Evolutionary conservation across 2,888 invertebrate genomes (phyloP).

Genomic region (Orthonychiurus folsomi): DNA sequence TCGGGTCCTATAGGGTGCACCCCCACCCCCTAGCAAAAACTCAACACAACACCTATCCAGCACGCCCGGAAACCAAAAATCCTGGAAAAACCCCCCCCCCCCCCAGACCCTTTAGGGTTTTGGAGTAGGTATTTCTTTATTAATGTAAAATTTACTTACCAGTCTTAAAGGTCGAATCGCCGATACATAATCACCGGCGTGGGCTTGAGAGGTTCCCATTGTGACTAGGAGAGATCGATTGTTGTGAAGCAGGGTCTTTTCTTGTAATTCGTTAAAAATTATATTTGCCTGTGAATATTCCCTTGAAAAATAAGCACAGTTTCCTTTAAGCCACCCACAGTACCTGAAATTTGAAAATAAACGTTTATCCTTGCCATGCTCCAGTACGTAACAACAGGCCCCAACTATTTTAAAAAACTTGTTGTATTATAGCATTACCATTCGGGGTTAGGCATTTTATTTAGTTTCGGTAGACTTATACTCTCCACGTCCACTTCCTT

Average conservation of each 20-base stretch:
- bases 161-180: slow-evolving; percentile 50
- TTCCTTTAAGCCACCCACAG: slow-evolving; percentile 6
- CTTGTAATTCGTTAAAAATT: not conserved
- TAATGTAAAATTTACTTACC: slow-evolving; percentile 40
- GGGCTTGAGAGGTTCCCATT: slow-evolving; percentile 64
- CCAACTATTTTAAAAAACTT: too few relatives aligned
- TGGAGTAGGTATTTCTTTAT: not conserved
- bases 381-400: not conserved
- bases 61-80: too few relatives aligned
- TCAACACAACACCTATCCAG: too few relatives aligned
- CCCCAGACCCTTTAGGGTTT: too few relatives aligned
- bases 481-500: slow-evolving; percentile 66
- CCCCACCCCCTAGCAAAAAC: too few relatives aligned
- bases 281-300: not conserved
- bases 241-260: not conserved
- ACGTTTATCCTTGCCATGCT: not conserved
- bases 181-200: slow-evolving; percentile 59
- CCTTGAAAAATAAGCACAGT: not conserved
- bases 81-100: too few relatives aligned
- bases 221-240: slow-evolving; percentile 59
- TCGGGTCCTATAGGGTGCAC: too few relatives aligned
- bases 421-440: slow-evolving; percentile 46
- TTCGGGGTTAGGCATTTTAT: slow-evolving; percentile 45
- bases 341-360: slow-evolving; percentile 3
- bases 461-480: slow-evolving; percentile 55